phyloP scores from a whole-genome alignment of 2,797 vertebrate genomes.

The Ptychobarbus kaznakovi region DNA sequence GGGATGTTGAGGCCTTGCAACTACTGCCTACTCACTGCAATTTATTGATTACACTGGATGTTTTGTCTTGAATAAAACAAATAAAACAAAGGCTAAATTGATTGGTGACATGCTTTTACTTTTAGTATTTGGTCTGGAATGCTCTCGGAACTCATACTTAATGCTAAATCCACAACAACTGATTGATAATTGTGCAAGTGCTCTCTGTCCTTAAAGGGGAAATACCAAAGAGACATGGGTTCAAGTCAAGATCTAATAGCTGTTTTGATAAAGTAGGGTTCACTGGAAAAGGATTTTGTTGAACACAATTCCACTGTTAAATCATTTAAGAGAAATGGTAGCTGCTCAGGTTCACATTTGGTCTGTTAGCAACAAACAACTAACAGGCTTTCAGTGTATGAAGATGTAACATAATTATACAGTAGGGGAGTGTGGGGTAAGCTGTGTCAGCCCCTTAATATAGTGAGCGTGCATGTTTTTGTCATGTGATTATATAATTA shows the following conservation, averaged over 20 bases:
- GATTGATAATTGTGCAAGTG: conserved; percentile 10
- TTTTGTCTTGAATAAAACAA: neutral
- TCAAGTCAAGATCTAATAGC: conserved; percentile 10
- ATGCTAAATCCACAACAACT: too few relatives aligned
- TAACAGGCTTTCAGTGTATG: conserved; percentile 1
- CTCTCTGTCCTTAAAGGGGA: neutral
- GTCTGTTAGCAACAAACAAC: neutral
- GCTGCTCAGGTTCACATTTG: neutral
- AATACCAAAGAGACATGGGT: neutral
- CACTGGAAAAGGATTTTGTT: conserved; percentile 9
- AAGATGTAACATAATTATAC: neutral
- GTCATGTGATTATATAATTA: neutral
- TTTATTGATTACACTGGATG: conserved; percentile 27
- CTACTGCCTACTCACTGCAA: conserved; percentile 21
- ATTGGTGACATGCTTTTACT: neutral
- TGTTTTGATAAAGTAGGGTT: conserved; percentile 20
- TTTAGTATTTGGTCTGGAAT: neutral
- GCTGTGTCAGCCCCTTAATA: neutral
- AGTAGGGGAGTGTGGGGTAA: neutral
- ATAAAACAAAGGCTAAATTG: too few relatives aligned
- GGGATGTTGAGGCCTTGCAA: conserved; percentile 9
- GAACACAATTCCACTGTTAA: neutral
- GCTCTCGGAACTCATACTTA: neutral
- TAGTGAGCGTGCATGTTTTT: neutral
- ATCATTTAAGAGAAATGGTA: neutral